Evolutionary conservation across 92 coral and sea anemone genomes (phyloP), one percentile per base, ranked within the genome.

Genomic region (Galaxea fascicularis): DNA sequence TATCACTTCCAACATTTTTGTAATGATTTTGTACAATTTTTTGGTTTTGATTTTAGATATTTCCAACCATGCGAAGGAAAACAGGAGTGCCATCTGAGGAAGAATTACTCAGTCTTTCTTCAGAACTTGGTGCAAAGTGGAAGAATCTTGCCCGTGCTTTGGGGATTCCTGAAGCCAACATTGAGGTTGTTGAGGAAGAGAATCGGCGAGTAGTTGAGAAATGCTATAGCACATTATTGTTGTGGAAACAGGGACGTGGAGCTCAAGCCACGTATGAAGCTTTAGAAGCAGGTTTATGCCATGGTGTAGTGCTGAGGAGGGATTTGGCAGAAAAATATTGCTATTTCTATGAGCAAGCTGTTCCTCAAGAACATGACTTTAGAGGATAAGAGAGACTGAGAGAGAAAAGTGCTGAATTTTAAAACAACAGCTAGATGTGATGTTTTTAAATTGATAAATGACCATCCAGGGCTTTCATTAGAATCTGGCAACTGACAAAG

Each of bases 311-410:
- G 22, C 65, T 73, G 26, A 52, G 87, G 71, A 74, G 80, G 25
- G 87, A 83, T 52, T 63, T 83, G 82, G 87, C 87, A 16, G 87
- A 83, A 75, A 74, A n/a, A 49, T 83, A 73, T 56, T 83, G 87
- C 22, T 62, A 73, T 56, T 83, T 82, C 22, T 62, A 73, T 74
- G 52, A 9, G 4, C 87, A 24, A 10, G 58, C 26, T 20, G 26
- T 54, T 0, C 78, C 78, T 45, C 70, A 70, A 71, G 86, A 82
- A 56, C 62, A 82, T 41, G 86, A 82, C 20, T n/a, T 70, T 21
- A 57, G 27, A 41, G 86, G 53, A 52, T 79, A 45, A 79, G n/a
- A 78, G 26, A 12, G 26, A 26, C 13, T 7, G 46, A 4, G 24
- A 15, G 10, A 16, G 14, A 29, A 25, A 9, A 46, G 5, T 28